These are phyloP conservation scores for Eumeta japonica DNA, from an alignment of 1,140 invertebrate species.

Conservation along the genomic window DNA sequence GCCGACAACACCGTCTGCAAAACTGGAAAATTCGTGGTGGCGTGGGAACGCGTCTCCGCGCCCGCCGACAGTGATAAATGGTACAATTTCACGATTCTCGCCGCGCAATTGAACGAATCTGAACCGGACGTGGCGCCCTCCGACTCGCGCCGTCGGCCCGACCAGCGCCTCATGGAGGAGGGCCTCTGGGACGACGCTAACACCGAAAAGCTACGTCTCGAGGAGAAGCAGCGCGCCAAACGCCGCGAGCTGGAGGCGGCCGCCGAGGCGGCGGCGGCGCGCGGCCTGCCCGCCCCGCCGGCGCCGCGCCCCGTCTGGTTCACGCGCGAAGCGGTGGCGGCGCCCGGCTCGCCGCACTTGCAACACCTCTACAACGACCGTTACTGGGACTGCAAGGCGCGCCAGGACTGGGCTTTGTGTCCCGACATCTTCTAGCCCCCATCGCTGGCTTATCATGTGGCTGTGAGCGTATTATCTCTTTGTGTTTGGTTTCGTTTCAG, in stretches of 20 bases:
- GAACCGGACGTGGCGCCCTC: constrained; percentile 93
- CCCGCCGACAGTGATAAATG: constrained; percentile 71
- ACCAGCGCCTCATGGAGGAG: constrained; percentile 97
- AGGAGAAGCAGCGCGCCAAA: constrained; percentile 89
- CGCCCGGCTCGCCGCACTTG: constrained; percentile 41
- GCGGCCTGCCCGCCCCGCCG: constrained; percentile 71
- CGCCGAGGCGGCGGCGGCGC: constrained; percentile 72
- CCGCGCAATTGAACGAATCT: constrained; percentile 93
- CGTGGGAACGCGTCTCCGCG: constrained; percentile 83
- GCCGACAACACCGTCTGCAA: constrained; percentile 86
- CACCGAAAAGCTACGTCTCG: constrained; percentile 81
- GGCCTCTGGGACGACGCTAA: constrained; percentile 97
- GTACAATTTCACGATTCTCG: constrained; percentile 93
- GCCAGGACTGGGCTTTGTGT: constrained; percentile 86
- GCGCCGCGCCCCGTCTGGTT: constrained; percentile 94
- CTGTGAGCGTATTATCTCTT: too few species aligned
- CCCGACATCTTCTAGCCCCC: constrained; percentile 84
- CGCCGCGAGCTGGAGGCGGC: constrained; percentile 74
- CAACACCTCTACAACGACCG: constrained; percentile 83
- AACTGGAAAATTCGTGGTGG: constrained; percentile 77
- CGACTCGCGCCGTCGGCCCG: constrained; percentile 89
- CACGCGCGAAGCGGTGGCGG: constrained; percentile 54
- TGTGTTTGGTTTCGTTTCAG: too few species aligned
- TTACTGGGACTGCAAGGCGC: constrained; percentile 93
- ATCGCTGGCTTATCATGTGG: too few species aligned